These are phyloP conservation scores for Herminia tarsipennalis DNA, from an alignment of 2,888 invertebrate genomes.

Conservation along the genomic window DNA sequence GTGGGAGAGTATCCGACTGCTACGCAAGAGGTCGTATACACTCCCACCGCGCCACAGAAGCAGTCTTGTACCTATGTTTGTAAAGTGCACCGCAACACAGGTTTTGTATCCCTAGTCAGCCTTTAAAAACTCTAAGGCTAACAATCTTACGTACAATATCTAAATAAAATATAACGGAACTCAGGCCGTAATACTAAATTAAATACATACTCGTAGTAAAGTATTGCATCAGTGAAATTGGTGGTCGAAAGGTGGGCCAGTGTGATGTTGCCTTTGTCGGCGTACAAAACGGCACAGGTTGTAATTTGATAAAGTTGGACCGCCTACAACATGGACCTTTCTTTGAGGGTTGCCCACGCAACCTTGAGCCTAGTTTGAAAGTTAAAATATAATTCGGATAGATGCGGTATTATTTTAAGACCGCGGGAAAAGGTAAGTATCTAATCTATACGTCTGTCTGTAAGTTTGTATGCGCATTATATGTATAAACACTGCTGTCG, in stretches of 20 bases:
- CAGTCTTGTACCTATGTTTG: no score
- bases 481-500: no score
- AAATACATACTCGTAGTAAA: slow-evolving; percentile 9
- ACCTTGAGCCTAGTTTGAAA: slow-evolving; percentile 62
- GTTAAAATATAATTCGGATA: slow-evolving; percentile 36
- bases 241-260: slow-evolving; percentile 60
- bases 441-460: no score
- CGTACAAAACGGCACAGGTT: slow-evolving; percentile 80
- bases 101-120: no score
- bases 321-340: slow-evolving; percentile 80
- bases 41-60: no score
- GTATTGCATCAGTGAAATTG: slow-evolving; percentile 45
- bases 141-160: no score
- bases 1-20: no score
- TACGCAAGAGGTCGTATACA: no score
- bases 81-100: no score
- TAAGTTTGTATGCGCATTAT: no score
- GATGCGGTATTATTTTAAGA: slow-evolving; percentile 29
- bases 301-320: slow-evolving; percentile 84
- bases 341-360: slow-evolving; percentile 80
- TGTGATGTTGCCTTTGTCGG: slow-evolving; percentile 78
- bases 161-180: not conserved
- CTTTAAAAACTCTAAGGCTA: no score
- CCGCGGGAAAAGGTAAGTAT: not conserved
- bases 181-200: not conserved